Evolutionary conservation across 1,140 invertebrate species (phyloP), one percentile per base, ranked within the genome.

Genomic region (Himalopsyche phryganea): DNA sequence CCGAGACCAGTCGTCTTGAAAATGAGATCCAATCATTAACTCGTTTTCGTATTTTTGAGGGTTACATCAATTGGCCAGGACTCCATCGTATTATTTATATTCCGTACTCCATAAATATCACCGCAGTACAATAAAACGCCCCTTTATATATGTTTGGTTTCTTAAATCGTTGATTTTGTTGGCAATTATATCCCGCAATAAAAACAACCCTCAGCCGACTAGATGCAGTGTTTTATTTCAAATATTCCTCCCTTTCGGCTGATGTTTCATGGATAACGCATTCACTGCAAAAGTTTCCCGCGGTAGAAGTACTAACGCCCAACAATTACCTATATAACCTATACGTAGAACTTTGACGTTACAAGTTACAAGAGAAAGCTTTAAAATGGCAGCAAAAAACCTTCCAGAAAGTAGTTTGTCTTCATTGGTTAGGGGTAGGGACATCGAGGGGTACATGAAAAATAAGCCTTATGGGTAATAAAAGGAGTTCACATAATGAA

Each of bases 331-430:
- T 15, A 40, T 40, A 40, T 15, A 13, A 40, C 38, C 11, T n/a
- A n/a, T 15, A n/a, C 38, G 38, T 40, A 15, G 38, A 44, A 23
- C n/a, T 41, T 15, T 36, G 23, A 49, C 2, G 33, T 14, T 56
- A 61, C 59, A 58, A 11, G 33, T 14, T 56, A 61, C 59, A 58
- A 51, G 60, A 49, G 49, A 61, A 61, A 58, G 60, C 54, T 61
- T 61, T 58, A 61, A 61, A 57, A 53, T 48, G 50, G 49, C 47
- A 49, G 17, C 36, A 32, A 35, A 49, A 54, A 54, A 38, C 14
- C 36, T 46, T 38, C 15, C 49, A 13, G 14, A 38, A 35, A 41
- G 60, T 44, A 61, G 60, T 63, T 63, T 63, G 47, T 61, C 60
- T 61, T 58, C 51, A 58, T 58, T 58, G 55, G 32, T n/a, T 19